Evolutionary conservation across 2,113 vertebrate genomes (phyloP).

Genomic region (Aegithalos caudatus): DNA sequence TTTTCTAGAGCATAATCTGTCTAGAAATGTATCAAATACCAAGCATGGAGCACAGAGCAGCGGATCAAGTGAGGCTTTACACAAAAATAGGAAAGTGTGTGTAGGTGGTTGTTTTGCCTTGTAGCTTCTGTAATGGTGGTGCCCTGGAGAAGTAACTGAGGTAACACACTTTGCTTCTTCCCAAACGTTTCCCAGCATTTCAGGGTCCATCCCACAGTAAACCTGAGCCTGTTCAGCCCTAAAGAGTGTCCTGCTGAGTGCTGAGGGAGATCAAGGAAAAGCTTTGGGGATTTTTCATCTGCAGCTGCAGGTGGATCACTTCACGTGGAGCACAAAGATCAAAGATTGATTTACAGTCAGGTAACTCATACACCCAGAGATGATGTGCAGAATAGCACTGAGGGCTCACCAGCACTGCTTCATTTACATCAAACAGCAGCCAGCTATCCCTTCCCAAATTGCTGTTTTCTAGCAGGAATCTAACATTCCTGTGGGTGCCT

Average conservation of each 20-base stretch:
- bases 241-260: not conserved
- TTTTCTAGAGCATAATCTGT: not conserved
- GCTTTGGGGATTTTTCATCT: not conserved
- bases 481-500: not conserved
- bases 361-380: not conserved
- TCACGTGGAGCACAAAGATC: not conserved
- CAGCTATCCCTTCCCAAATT: not conserved
- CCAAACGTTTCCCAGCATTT: fast-evolving
- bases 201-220: not conserved
- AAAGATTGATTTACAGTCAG: not conserved
- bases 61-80: not conserved
- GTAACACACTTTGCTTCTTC: not conserved
- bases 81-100: not conserved
- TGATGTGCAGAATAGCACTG: not conserved
- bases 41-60: not conserved
- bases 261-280: not conserved
- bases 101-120: not conserved
- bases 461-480: not conserved
- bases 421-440: not conserved
- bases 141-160: not conserved
- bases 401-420: not conserved
- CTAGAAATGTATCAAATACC: not conserved
- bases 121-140: not conserved
- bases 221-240: not conserved
- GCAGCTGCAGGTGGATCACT: not conserved